Base-by-base conservation (phyloP, 2,888 invertebrate species). In the Amaurobius ferox region DNA sequence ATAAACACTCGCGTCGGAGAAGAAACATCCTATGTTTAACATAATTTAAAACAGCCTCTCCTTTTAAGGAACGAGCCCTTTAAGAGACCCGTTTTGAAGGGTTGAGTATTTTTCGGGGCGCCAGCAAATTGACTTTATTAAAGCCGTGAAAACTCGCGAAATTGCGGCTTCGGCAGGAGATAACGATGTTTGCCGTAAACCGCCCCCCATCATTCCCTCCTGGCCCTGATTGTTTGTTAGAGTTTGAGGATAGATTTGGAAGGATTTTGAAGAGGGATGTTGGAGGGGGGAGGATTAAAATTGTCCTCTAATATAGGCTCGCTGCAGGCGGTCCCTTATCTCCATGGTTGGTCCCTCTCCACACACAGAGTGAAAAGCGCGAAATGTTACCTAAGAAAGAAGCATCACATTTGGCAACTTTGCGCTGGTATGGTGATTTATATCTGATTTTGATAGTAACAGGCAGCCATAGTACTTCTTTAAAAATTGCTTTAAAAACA, bases 21-120 rank as follows among this genome's bases (percentile, higher is more conserved):
- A 70, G 40, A 79, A 32, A 64, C 79, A 67, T 61, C 68, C 28
- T 66, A 79, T 79, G 73, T 80, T 80, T 80, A 80, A 67, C 80
- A 80, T 80, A 80, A 80, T 80, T 80, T 61, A 79, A 55, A 61
- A 44, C n/a, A 44, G 30, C 62, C 66, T 35, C 64, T 79, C 79
- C 79, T 72, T 72, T 79, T 79, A 79, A 64, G 23, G 76, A 67
- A 23, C 23, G 76, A 16, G 32, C 30, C 3, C 30, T 28, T 77
- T 66, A 44, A 44, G 67, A 77, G 30, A 66, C 48, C 66, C 23
- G 23, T 26, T 48, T 62, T 26, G 9, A 11, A 29, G n/a, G n/a
- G n/a, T n/a, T 26, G 30, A 32, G 30, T 66, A 66, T 66, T 66
- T 66, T 66, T 66, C 30, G 30, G 30, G 66, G 66, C 29, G 55